Evolutionary conservation across 2,113 vertebrate genomes (phyloP), one percentile per base, ranked within the genome.

Genomic region (Lota lota): DNA sequence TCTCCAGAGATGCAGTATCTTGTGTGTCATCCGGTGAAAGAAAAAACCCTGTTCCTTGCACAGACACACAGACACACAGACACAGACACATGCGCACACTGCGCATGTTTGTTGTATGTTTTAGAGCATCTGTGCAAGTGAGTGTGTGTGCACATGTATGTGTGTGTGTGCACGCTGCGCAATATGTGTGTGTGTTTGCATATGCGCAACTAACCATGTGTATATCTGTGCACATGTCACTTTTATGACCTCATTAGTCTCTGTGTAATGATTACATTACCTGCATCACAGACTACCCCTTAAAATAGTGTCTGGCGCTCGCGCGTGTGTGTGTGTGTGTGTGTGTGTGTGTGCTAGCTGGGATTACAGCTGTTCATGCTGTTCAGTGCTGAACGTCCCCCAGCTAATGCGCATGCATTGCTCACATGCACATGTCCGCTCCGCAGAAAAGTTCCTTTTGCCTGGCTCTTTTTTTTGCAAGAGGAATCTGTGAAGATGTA

Each of bases 201-300:
- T 14, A 14, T 14, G 40, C 12, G 40, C 40, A 47, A 14, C 40
- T 47, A 47, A 47, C 8, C 6, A 1, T 67, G 18, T 63, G 36
- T 60, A 51, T 65, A 11, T 22, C 1, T 68, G 62, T 67, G 28
- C 61, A 22, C 70, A 72, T 68, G 70, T 76, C 63, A 77, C 24
- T 82, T 83, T 83, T 69, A 73, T 76, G 78, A 79, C 72, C 70
- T 79, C 76, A 77, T 87, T 82, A 82, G 66, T 63, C 76, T 80
- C 50, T 78, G 82, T 86, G 84, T 82, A 71, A 85, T 5, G 20
- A 79, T 75, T 67, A 57, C 77, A 68, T 86, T 78, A 78, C 57
- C 63, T 78, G 61, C 61, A 67, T 70, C 61, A 63, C 69, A 70
- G 36, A 53, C 67, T 65, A 51, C 61, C 19, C 61, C 28, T 33